Percentiles rank a stretch among this genome's conserved stretches.
phyloP scores from a whole-genome alignment of 1,140 invertebrate genomes.

The Pseudomyrmex cubaensis region DNA sequence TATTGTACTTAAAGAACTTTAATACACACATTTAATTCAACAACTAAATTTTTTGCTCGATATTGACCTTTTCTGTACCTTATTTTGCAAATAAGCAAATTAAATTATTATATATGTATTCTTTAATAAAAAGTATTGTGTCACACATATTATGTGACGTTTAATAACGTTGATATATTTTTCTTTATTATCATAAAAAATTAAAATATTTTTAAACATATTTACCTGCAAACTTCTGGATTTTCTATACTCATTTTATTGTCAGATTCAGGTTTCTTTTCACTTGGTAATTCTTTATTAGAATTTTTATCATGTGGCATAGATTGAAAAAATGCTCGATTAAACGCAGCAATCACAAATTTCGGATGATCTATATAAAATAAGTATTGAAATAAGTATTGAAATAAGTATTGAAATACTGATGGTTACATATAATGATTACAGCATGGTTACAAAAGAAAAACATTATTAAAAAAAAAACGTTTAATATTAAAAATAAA shows the following conservation, averaged over 20 bases:
- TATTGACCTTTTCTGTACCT: too few relatives aligned
- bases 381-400: too few relatives aligned
- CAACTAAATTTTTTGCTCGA: too few relatives aligned
- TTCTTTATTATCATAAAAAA: too few relatives aligned
- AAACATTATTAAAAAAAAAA: not conserved
- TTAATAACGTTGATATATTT: too few relatives aligned
- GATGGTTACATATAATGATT: not conserved
- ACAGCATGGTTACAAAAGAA: not conserved
- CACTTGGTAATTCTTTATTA: not conserved
- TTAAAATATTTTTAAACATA: not conserved
- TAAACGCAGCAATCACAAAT: conserved; percentile 1
- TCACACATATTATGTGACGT: too few relatives aligned
- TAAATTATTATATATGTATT: too few relatives aligned
- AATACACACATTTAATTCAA: too few relatives aligned
- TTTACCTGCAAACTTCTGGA: conserved; percentile 6
- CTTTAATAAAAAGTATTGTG: too few relatives aligned
- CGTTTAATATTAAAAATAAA: too few relatives aligned
- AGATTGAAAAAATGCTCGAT: not conserved
- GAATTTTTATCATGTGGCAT: not conserved
- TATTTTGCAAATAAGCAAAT: too few relatives aligned
- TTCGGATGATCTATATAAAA: not conserved
- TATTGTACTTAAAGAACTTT: too few relatives aligned
- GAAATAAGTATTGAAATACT: not conserved
- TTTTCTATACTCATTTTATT: not conserved
- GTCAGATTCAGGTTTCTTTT: not conserved